Conservation (phyloP, 2,888 invertebrate species). For the Trachelus troglodyta region DNA sequence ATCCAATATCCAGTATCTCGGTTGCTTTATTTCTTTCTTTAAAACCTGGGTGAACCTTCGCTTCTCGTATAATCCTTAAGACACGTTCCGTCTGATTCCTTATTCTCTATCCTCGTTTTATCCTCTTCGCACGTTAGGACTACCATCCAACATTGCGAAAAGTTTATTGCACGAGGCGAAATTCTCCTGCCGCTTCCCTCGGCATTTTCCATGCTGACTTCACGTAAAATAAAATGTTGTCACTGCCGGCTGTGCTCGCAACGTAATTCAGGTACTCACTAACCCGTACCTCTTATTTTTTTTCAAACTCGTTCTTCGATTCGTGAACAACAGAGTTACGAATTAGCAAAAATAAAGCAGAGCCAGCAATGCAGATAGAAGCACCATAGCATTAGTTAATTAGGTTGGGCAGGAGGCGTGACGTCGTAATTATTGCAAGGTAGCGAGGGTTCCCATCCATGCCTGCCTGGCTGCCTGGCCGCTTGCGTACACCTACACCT, state of each 20-base stretch:
- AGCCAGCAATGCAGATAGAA: slow-evolving; percentile 15
- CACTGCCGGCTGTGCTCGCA: slow-evolving; percentile 4
- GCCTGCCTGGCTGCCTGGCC: slow-evolving; percentile 21
- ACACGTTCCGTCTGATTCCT: neutral
- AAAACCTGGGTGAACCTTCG: neutral
- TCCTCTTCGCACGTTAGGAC: too few relatives aligned
- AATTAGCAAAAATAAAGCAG: slow-evolving; percentile 35
- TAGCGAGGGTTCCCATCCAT: slow-evolving; percentile 42
- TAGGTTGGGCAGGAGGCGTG: slow-evolving; percentile 63
- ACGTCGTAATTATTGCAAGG: slow-evolving; percentile 64
- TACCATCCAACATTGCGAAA: too few relatives aligned
- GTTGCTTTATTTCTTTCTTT: neutral
- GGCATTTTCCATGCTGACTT: slow-evolving; percentile 19
- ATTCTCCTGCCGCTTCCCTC: neutral
- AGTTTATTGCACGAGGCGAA: neutral
- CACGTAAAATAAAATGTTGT: slow-evolving; percentile 24
- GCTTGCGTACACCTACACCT: slow-evolving; percentile 21
- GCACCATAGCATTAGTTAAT: slow-evolving; percentile 54
- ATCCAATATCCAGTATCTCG: neutral
- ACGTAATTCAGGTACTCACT: slow-evolving; percentile 11
- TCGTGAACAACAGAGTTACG: slow-evolving; percentile 28
- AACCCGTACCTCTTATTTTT: slow-evolving; percentile 13
- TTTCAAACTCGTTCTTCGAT: neutral
- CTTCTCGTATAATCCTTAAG: neutral
- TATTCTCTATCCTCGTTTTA: neutral